Evolutionary conservation across 2,113 vertebrate genomes (phyloP).

Genomic region (Hymenochirus boettgeri): DNA sequence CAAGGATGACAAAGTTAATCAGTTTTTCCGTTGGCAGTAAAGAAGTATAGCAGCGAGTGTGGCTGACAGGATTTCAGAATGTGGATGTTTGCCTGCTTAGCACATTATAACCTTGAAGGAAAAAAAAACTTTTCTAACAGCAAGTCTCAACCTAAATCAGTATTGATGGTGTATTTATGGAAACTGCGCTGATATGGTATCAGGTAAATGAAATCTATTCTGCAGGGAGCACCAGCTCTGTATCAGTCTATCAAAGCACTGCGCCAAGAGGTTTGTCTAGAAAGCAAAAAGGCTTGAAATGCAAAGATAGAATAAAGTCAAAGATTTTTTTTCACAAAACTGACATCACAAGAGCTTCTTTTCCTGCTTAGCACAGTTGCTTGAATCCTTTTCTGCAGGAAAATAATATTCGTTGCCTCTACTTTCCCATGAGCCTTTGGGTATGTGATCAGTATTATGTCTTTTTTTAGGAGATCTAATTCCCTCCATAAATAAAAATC

Average conservation of each 20-base stretch:
- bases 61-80: constrained; percentile 62
- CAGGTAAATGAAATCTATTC: neutral
- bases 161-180: constrained; percentile 46
- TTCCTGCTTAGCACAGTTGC: too few species aligned
- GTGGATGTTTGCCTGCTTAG: constrained; percentile 62
- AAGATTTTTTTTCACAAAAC: too few species aligned
- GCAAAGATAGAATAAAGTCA: too few species aligned
- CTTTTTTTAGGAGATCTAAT: too few species aligned
- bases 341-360: too few species aligned
- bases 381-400: too few species aligned
- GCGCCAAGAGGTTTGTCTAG: constrained; percentile 11
- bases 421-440: neutral
- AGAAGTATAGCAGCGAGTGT: constrained; percentile 65
- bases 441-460: neutral
- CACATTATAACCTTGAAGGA: constrained; percentile 66
- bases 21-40: constrained; percentile 68
- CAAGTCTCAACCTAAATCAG: constrained; percentile 57
- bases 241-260: constrained; percentile 2
- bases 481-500: too few species aligned
- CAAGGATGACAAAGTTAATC: constrained; percentile 74
- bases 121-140: constrained; percentile 51
- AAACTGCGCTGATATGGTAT: constrained; percentile 44
- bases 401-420: neutral
- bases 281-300: neutral
- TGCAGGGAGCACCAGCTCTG: neutral